These are phyloP conservation scores for Ibycter americanus DNA, from an alignment of 2,797 vertebrate species.

Conservation along the genomic window DNA sequence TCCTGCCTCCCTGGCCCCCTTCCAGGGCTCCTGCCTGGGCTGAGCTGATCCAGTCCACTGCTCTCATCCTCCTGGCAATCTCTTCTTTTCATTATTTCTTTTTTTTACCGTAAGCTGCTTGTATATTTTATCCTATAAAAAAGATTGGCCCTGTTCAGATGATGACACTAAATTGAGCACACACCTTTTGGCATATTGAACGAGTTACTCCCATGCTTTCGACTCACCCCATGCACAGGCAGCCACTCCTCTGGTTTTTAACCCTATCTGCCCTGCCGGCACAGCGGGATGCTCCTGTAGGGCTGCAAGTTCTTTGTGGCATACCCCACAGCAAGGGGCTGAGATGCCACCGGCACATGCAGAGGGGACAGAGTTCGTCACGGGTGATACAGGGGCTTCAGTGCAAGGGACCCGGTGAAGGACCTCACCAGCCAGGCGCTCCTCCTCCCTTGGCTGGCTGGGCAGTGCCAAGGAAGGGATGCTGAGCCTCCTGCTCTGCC, in stretches of 20 bases:
- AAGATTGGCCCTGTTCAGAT: not conserved
- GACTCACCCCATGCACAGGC: not conserved
- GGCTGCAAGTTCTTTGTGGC: not conserved
- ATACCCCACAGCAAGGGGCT: not conserved
- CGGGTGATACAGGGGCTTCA: not conserved
- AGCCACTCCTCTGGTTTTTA: not conserved
- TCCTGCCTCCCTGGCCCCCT: not conserved
- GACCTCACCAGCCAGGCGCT: not conserved
- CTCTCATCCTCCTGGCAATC: not conserved
- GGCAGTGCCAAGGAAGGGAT: not conserved
- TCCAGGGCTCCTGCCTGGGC: not conserved
- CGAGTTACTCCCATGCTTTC: not conserved
- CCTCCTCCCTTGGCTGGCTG: accelerated
- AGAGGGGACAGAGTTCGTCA: accelerated
- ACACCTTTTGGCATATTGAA: not conserved
- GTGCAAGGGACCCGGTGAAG: not conserved
- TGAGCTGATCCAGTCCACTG: not conserved
- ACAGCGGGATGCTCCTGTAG: accelerated
- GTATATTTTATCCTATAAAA: not conserved
- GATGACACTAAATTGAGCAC: not conserved
- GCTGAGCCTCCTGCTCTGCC: not conserved
- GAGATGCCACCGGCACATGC: accelerated
- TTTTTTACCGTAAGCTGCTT: not conserved
- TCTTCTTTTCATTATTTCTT: not conserved
- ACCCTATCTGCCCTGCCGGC: accelerated